phyloP scores from a whole-genome alignment of 2,888 invertebrate genomes.

The Caenorhabditis afra region DNA sequence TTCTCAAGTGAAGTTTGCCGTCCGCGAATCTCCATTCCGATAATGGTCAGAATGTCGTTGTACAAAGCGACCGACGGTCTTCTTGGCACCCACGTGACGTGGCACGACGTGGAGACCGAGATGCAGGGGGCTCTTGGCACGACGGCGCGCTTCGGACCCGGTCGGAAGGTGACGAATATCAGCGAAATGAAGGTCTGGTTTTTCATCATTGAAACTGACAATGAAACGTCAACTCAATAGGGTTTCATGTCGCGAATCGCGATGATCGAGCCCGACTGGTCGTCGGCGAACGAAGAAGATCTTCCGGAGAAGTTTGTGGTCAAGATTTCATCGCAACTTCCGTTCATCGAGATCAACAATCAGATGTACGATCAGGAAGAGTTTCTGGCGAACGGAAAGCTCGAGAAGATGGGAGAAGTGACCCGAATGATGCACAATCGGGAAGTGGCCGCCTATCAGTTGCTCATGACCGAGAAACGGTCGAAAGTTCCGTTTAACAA shows the following conservation, averaged over 20 bases:
- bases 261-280: conserved; percentile 49
- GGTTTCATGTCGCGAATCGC: conserved; percentile 60
- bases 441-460: conserved; percentile 44
- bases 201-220: no score
- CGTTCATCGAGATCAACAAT: conserved; percentile 42
- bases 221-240: conserved; percentile 30
- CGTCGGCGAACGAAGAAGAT: conserved; percentile 18
- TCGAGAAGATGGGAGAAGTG: conserved; percentile 24
- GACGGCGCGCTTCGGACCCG: no score
- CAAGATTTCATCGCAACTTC: conserved; percentile 48
- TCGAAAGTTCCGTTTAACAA: conserved; percentile 41
- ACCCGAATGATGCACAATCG: conserved; percentile 43
- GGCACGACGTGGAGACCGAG: no score
- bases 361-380: conserved; percentile 22
- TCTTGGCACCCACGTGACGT: no score
- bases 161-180: no score
- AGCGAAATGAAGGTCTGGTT: no score
- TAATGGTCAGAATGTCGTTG: background rate
- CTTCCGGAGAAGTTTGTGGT: conserved; percentile 50
- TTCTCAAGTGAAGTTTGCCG: no score
- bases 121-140: no score
- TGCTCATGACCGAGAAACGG: conserved; percentile 32
- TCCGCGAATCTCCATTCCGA: no score
- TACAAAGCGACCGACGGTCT: no score
- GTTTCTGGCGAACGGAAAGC: conserved; percentile 19